phyloP scores from a whole-genome alignment of 2,888 invertebrate genomes.

The Pandemis cinnamomeana region DNA sequence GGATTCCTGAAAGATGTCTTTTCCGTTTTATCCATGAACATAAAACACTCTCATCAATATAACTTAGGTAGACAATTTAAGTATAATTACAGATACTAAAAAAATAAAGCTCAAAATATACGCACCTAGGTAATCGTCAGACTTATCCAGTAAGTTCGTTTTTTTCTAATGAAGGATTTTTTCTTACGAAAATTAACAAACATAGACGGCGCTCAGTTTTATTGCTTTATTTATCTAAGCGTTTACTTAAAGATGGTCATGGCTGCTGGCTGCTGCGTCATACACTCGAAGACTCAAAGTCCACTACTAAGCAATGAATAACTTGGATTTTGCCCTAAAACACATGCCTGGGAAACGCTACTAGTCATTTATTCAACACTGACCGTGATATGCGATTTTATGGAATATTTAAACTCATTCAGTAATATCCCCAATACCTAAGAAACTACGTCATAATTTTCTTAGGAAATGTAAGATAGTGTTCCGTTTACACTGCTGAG shows the following conservation, averaged over 20 bases:
- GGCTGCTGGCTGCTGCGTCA: not conserved
- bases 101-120: no score
- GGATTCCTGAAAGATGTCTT: constrained; percentile 57
- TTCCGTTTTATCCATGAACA: constrained; percentile 30
- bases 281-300: not conserved
- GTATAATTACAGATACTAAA: no score
- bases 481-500: constrained; percentile 27
- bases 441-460: constrained; percentile 16
- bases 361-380: not conserved
- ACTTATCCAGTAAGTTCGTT: no score
- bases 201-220: no score
- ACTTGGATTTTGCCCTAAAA: not conserved
- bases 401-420: constrained; percentile 22
- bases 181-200: no score
- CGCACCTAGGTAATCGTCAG: no score
- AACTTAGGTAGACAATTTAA: no score
- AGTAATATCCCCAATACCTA: constrained; percentile 39
- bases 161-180: no score
- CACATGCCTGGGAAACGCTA: constrained; percentile 19
- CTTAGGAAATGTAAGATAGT: constrained; percentile 9
- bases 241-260: not conserved
- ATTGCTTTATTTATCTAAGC: no score
- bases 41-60: no score
- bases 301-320: not conserved
- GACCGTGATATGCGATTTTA: constrained; percentile 14